Percentiles rank a stretch among this genome's conserved stretches.
These are phyloP conservation scores for Hemistola chrysoprasaria DNA, from an alignment of 2,888 invertebrate species.

Conservation along the genomic window DNA sequence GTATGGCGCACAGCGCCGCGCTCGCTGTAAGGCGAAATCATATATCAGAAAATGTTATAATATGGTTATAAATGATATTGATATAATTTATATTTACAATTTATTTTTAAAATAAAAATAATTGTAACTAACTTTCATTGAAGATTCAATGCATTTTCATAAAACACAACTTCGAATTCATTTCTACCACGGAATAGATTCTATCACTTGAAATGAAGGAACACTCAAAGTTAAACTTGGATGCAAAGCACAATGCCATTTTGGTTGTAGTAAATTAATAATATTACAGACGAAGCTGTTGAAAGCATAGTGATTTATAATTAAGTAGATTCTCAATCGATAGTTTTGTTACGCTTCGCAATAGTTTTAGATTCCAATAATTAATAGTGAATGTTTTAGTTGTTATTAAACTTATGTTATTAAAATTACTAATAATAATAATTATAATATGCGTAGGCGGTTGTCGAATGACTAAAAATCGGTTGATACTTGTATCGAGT, in stretches of 20 bases:
- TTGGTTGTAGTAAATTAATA: constrained; percentile 51
- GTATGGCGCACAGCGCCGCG: not conserved
- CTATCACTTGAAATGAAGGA: constrained; percentile 11
- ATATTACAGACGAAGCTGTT: constrained; percentile 40
- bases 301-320: constrained; percentile 68
- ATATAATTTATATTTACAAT: too few relatives aligned
- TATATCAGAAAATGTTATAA: constrained; percentile 13
- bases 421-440: constrained; percentile 40
- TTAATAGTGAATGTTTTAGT: constrained; percentile 58
- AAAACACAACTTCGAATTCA: too few relatives aligned
- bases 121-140: too few relatives aligned
- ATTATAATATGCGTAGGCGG: constrained; percentile 34
- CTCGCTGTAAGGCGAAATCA: not conserved
- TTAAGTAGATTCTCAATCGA: constrained; percentile 65
- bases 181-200: too few relatives aligned
- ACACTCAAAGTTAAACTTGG: not conserved
- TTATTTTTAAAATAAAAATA: too few relatives aligned
- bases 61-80: too few relatives aligned
- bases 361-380: constrained; percentile 61
- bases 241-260: constrained; percentile 37
- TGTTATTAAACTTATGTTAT: constrained; percentile 44
- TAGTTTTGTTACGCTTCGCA: constrained; percentile 69
- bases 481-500: constrained; percentile 52
- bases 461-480: constrained; percentile 39
- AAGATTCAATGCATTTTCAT: too few relatives aligned